A percentile compares a stretch with the other conserved stretches of the same genome.
Conservation (phyloP, 2,888 invertebrate species). For the Autographa pulchrina region DNA sequence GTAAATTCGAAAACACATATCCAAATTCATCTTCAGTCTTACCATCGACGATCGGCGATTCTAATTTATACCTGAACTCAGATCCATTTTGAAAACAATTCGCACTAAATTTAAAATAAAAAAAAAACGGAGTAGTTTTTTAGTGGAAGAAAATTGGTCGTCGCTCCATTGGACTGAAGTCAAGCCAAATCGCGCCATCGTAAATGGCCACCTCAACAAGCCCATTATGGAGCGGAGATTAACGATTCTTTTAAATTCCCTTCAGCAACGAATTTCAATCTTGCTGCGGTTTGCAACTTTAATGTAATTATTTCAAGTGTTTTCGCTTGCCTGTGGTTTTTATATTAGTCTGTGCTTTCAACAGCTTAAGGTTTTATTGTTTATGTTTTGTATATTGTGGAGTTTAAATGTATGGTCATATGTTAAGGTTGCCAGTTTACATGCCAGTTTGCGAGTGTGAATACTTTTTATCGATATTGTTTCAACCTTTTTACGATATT, state of each 20-base stretch:
- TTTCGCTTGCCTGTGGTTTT: slow-evolving; percentile 3
- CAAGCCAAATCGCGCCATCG: neutral
- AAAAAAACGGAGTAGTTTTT: too few relatives aligned
- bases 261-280: slow-evolving; percentile 26
- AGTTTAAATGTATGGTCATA: too few relatives aligned
- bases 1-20: too few relatives aligned
- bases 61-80: too few relatives aligned
- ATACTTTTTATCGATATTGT: too few relatives aligned
- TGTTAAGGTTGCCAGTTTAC: too few relatives aligned
- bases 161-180: neutral
- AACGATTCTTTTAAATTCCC: slow-evolving; percentile 29
- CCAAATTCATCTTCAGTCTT: too few relatives aligned
- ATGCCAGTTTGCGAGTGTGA: too few relatives aligned
- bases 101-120: too few relatives aligned
- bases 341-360: neutral
- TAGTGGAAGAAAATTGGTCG: neutral
- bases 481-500: too few relatives aligned
- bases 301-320: slow-evolving; percentile 20
- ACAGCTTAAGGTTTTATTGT: neutral
- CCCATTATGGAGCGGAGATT: slow-evolving; percentile 26
- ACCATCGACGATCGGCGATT: too few relatives aligned
- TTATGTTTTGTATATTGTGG: neutral
- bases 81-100: too few relatives aligned
- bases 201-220: slow-evolving; percentile 30
- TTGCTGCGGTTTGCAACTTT: slow-evolving; percentile 11